Evolutionary conservation across 2,797 vertebrate species (phyloP).

Genomic region (Periophthalmus magnuspinnatus): DNA sequence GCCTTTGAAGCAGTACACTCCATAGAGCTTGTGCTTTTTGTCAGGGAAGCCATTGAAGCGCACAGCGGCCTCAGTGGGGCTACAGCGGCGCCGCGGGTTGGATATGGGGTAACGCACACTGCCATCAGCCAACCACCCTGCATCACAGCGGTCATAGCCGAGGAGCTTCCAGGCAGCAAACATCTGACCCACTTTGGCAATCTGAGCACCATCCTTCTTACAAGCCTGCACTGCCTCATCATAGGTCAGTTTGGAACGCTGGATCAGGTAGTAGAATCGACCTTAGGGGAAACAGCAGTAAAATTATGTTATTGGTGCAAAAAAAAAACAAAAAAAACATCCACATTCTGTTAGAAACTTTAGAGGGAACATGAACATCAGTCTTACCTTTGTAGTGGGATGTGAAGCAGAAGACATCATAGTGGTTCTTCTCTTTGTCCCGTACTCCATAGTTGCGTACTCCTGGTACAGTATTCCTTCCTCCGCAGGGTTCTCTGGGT

Average conservation of each 20-base stretch:
- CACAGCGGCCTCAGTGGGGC: conserved; percentile 88
- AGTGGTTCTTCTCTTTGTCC: conserved; percentile 90
- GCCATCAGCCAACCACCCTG: conserved; percentile 93
- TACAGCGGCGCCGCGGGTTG: conserved; percentile 87
- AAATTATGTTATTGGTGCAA: background rate
- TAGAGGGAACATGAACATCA: background rate
- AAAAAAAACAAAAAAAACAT: background rate
- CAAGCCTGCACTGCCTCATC: conserved; percentile 89
- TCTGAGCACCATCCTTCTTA: conserved; percentile 85
- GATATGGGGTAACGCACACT: conserved; percentile 94
- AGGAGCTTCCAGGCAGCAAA: conserved; percentile 93
- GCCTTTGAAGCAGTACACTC: conserved; percentile 93
- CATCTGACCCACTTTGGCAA: conserved; percentile 96
- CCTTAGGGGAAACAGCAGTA: conserved; percentile 65
- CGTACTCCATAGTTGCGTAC: conserved; percentile 91
- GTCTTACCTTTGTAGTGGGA: conserved; percentile 88
- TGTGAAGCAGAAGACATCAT: conserved; percentile 96
- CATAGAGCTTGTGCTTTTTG: conserved; percentile 95
- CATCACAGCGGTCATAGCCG: conserved; percentile 93
- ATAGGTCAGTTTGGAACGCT: conserved; percentile 89
- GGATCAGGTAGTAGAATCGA: conserved; percentile 92
- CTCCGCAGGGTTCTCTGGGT: conserved; percentile 91
- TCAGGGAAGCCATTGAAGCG: conserved; percentile 92
- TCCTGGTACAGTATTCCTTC: conserved; percentile 86
- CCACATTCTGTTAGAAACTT: background rate